Evolutionary conservation across 1,140 invertebrate genomes (phyloP).

Genomic region (Venturia canescens): DNA sequence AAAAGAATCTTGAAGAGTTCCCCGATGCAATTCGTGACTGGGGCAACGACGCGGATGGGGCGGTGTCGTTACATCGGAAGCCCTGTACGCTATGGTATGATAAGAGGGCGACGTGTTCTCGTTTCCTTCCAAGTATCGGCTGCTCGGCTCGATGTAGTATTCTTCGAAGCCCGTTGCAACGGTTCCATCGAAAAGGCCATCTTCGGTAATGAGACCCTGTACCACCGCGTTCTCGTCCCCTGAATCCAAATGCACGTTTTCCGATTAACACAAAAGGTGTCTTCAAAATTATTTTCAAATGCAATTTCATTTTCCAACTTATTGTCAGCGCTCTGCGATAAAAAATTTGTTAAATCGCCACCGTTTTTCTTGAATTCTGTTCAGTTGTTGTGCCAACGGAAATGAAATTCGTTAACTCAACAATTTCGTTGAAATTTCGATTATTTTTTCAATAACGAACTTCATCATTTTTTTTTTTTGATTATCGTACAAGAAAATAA

Average conservation of each 20-base stretch:
- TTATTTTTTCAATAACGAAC: no score
- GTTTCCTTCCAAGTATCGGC: conserved; percentile 80
- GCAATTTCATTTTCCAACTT: no score
- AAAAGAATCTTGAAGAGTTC: conserved; percentile 55
- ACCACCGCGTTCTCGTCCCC: conserved; percentile 91
- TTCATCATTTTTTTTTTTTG: no score
- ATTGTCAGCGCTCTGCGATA: no score
- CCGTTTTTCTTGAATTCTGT: no score
- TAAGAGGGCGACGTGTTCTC: conserved; percentile 76
- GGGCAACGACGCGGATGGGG: conserved; percentile 75
- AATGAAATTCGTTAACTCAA: neutral
- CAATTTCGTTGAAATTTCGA: no score
- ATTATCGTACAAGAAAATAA: no score
- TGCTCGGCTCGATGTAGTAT: conserved; percentile 91
- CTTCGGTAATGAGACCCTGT: conserved; percentile 89
- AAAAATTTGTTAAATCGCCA: no score
- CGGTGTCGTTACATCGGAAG: conserved; percentile 87
- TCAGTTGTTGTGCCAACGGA: no score
- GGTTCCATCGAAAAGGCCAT: conserved; percentile 93
- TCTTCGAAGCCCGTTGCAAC: conserved; percentile 86
- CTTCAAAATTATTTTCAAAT: neutral
- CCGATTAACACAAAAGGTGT: neutral
- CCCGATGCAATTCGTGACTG: conserved; percentile 75
- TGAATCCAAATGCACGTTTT: conserved; percentile 74
- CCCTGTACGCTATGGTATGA: conserved; percentile 91